These are phyloP conservation scores for Nomada hirtipes DNA, from an alignment of 2,888 invertebrate genomes.

Conservation along the genomic window DNA sequence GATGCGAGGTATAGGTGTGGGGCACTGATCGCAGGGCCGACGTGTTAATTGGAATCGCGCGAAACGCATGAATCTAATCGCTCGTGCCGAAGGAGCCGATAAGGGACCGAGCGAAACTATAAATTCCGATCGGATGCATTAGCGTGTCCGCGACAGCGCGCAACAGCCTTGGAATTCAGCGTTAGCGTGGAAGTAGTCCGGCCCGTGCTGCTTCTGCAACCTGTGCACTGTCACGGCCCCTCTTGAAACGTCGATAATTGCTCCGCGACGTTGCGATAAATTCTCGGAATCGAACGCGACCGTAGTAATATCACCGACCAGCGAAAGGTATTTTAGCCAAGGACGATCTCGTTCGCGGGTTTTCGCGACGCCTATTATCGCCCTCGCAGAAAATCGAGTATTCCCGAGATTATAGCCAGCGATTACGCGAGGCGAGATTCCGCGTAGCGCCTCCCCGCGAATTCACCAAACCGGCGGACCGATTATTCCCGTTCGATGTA, in stretches of 20 bases:
- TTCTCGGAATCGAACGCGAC: conserved; percentile 30
- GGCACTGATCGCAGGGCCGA: conserved; percentile 44
- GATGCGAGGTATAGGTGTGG: conserved; percentile 8
- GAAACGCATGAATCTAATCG: conserved; percentile 77
- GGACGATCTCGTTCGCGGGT: not conserved
- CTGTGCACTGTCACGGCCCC: not conserved
- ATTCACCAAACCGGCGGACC: conserved; percentile 4
- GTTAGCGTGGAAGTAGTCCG: conserved; percentile 43
- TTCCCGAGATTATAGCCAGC: not conserved
- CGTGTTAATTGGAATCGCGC: conserved; percentile 78
- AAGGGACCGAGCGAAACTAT: conserved; percentile 72
- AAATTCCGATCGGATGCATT: conserved; percentile 78
- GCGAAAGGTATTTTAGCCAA: conserved; percentile 28
- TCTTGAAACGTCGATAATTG: conserved; percentile 44
- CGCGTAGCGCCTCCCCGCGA: conserved; percentile 19
- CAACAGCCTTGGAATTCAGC: conserved; percentile 48
- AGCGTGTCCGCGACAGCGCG: conserved; percentile 58
- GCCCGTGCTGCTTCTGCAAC: conserved; percentile 5
- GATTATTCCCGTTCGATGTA: conserved; percentile 34
- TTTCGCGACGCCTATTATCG: conserved; percentile 7
- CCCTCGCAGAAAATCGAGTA: not conserved
- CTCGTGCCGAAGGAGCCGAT: conserved; percentile 67
- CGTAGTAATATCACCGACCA: conserved; percentile 34
- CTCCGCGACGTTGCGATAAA: conserved; percentile 22
- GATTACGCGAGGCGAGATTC: conserved; percentile 27